A percentile compares a stretch with the other conserved stretches of the same genome.
Conservation (phyloP, 37 sponge, comb jelly and placozoan genomes). For the Oopsacas minuta region DNA sequence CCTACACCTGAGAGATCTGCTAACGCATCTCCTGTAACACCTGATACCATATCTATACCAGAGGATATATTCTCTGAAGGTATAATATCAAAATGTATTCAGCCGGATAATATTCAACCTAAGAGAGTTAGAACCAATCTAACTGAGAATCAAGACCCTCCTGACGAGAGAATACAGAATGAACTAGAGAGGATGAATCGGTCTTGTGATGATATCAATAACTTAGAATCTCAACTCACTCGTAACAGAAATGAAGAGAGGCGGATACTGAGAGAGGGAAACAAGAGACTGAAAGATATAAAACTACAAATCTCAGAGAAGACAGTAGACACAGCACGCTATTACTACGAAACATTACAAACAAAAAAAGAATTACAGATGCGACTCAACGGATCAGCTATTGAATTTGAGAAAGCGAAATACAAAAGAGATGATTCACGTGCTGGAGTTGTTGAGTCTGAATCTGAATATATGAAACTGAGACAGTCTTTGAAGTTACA, state of each 20-base stretch:
- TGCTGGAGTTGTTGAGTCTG: background rate
- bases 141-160: background rate
- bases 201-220: slow-evolving; percentile 9
- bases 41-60: background rate
- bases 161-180: background rate
- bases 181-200: slow-evolving; percentile 1
- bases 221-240: background rate
- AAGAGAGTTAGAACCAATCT: background rate
- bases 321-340: background rate
- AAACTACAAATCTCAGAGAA: background rate
- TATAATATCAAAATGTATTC: background rate
- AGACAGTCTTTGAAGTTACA: background rate
- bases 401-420: background rate
- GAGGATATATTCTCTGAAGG: background rate
- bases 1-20: background rate
- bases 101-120: background rate
- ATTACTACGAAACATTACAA: slow-evolving; percentile 17
- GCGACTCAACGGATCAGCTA: background rate
- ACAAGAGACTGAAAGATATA: background rate
- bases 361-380: background rate
- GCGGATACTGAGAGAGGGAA: background rate
- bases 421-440: background rate
- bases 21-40: background rate
- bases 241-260: background rate
- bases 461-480: background rate